Conservation (phyloP, 2,888 invertebrate species). For the Dynastes hyllus region DNA sequence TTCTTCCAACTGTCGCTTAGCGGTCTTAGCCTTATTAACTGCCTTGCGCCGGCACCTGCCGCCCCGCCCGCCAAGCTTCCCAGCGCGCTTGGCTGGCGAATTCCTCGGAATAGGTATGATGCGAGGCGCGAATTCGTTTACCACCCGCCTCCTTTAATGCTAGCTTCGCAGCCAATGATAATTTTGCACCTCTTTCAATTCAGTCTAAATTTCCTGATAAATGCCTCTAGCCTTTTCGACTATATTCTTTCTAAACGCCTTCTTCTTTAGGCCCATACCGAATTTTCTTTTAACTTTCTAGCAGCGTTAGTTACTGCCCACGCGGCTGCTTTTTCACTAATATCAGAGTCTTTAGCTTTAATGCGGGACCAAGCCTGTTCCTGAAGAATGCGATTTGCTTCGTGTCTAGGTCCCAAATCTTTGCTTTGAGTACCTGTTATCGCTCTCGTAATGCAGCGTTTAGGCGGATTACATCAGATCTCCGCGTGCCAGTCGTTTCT, state of each 20-base stretch:
- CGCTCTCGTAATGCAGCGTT: too few relatives aligned
- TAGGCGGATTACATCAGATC: slow-evolving; percentile 62
- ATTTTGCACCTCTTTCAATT: slow-evolving; percentile 31
- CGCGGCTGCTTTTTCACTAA: slow-evolving; percentile 48
- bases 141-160: slow-evolving; percentile 39
- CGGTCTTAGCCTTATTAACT: slow-evolving; percentile 57
- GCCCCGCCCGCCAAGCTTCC: slow-evolving; percentile 57
- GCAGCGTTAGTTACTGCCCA: slow-evolving; percentile 34
- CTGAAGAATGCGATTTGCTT: slow-evolving; percentile 47
- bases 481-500: slow-evolving; percentile 60
- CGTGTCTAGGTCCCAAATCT: slow-evolving; percentile 31
- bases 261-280: slow-evolving; percentile 39
- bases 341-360: slow-evolving; percentile 39
- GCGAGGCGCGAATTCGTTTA: slow-evolving; percentile 55
- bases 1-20: slow-evolving; percentile 58
- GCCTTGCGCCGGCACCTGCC: slow-evolving; percentile 59
- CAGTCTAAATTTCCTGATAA: slow-evolving; percentile 24
- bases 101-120: slow-evolving; percentile 64
- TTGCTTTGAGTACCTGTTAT: too few relatives aligned
- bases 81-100: slow-evolving; percentile 58
- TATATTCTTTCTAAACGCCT: background rate
- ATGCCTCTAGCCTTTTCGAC: too few relatives aligned
- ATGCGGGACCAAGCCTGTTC: slow-evolving; percentile 47
- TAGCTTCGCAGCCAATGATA: slow-evolving; percentile 43
- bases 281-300: slow-evolving; percentile 51